Percentiles rank a stretch among this genome's conserved stretches.
Evolutionary conservation across 2,113 vertebrate genomes (phyloP).

Genomic region (Calyptomena viridis): DNA sequence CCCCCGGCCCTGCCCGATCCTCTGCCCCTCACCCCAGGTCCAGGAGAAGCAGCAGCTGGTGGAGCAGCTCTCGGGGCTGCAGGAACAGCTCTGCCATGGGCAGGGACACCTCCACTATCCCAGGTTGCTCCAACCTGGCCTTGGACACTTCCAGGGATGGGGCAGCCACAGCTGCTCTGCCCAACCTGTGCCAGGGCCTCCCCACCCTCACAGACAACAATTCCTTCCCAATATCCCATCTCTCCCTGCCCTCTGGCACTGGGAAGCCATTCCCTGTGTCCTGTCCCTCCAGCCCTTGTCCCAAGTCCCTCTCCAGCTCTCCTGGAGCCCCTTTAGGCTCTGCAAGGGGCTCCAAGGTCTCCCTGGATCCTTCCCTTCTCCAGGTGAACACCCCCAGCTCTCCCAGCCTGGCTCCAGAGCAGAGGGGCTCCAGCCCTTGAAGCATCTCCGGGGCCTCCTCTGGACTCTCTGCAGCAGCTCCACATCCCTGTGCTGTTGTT

Average conservation of each 20-base stretch:
- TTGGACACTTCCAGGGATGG: not conserved
- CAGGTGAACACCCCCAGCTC: not conserved
- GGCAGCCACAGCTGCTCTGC: not conserved
- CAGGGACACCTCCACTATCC: not conserved
- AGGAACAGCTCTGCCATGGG: not conserved
- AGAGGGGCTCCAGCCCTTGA: not conserved
- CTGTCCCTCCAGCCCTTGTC: not conserved
- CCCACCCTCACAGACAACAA: not conserved
- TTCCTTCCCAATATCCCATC: not conserved
- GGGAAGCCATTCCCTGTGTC: not conserved
- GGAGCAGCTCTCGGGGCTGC: too few relatives aligned
- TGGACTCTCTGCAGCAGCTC: too few relatives aligned
- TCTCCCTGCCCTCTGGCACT: not conserved
- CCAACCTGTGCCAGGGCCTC: not conserved
- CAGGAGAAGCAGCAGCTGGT: too few relatives aligned
- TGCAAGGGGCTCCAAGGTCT: not conserved
- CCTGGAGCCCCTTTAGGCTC: not conserved
- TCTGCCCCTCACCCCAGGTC: too few relatives aligned
- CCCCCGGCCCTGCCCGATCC: too few relatives aligned
- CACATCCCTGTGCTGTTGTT: too few relatives aligned
- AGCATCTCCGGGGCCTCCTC: not conserved
- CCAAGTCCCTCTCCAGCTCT: not conserved
- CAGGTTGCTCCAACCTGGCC: not conserved
- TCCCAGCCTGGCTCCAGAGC: not conserved
- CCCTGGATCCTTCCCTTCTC: not conserved